phyloP scores from a whole-genome alignment of 1,140 invertebrate genomes.

The Laupala kohalensis region DNA sequence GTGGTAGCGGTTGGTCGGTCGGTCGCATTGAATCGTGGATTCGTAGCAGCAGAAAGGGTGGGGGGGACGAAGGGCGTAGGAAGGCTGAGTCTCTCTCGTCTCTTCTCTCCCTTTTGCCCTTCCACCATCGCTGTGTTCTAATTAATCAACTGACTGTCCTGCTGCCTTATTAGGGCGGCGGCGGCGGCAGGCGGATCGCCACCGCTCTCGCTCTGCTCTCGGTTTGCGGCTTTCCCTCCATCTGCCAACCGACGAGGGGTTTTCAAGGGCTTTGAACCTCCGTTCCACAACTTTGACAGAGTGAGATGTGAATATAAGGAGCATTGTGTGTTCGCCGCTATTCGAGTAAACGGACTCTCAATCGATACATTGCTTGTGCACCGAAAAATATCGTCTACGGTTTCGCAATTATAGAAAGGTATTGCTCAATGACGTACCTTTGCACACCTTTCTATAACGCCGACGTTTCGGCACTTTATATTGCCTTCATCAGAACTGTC shows the following conservation, averaged over 20 bases:
- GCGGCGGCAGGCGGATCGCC: not conserved
- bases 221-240: not conserved
- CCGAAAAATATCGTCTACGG: no score
- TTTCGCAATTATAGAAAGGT: no score
- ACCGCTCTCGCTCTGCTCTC: not conserved
- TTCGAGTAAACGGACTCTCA: no score
- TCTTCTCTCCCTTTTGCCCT: not conserved
- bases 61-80: not conserved
- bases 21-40: not conserved
- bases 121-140: not conserved
- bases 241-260: not conserved
- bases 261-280: not conserved
- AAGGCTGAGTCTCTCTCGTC: not conserved
- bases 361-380: no score
- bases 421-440: no score
- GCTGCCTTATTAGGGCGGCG: constrained; percentile 1
- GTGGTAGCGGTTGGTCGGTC: not conserved
- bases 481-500: no score
- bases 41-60: not conserved
- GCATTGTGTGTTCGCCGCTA: no score
- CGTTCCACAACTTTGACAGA: not conserved
- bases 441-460: no score
- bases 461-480: no score
- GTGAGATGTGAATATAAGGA: no score
- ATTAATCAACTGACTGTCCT: constrained; percentile 9